phyloP scores from a whole-genome alignment of 2,888 invertebrate species.

The Helicoverpa assulta region DNA sequence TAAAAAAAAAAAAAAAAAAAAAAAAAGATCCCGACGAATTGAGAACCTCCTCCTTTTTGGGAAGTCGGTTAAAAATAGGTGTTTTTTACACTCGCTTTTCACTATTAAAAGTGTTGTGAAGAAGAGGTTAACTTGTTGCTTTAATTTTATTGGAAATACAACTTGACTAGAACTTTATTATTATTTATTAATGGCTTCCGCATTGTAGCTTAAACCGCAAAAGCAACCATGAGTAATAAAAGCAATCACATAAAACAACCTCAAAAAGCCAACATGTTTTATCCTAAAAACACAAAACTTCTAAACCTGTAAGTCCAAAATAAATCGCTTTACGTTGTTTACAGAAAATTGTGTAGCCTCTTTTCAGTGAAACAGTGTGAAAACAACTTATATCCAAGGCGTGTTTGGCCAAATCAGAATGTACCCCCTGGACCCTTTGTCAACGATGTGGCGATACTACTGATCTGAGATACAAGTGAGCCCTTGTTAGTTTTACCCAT shows the following conservation, averaged over 20 bases:
- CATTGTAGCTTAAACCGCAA: no score
- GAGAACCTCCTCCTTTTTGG: no score
- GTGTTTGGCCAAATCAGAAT: slow-evolving; percentile 53
- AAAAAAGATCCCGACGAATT: no score
- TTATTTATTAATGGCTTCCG: no score
- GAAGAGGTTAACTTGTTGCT: no score
- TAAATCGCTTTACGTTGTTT: slow-evolving; percentile 20
- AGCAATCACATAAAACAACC: background rate
- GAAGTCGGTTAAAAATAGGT: no score
- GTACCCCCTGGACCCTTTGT: slow-evolving; percentile 31
- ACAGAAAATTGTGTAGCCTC: slow-evolving; percentile 2
- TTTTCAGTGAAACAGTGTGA: slow-evolving; percentile 30
- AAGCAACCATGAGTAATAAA: background rate
- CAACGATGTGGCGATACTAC: slow-evolving; percentile 32
- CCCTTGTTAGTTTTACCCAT: slow-evolving; percentile 7
- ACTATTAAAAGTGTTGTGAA: no score
- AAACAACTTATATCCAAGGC: slow-evolving; percentile 40
- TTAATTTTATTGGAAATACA: no score
- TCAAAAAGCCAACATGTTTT: background rate
- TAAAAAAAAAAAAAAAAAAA: no score
- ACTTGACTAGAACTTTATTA: no score
- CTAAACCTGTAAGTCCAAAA: background rate
- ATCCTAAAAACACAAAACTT: slow-evolving; percentile 15
- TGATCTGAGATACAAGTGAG: slow-evolving; percentile 13
- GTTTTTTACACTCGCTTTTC: no score